Percentiles rank a stretch among this genome's conserved stretches.
phyloP scores from a whole-genome alignment of 2,113 vertebrate genomes.

The Motacilla tschutschensis region DNA sequence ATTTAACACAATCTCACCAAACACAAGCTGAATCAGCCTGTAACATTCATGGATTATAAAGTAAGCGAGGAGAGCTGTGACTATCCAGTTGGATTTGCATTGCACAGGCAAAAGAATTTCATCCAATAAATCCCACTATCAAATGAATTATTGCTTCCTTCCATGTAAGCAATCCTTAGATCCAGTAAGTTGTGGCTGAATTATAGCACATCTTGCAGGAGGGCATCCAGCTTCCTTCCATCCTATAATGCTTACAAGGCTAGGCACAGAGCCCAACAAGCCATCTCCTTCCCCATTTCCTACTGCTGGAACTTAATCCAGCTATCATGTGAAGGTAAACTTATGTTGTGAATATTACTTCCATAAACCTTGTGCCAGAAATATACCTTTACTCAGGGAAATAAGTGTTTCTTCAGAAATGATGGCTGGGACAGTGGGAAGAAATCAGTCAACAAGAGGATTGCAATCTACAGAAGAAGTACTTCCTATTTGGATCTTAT shows the following conservation, averaged over 20 bases:
- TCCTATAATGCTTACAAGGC: neutral
- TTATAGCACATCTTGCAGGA: slow-evolving; percentile 27
- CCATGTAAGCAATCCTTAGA: slow-evolving; percentile 24
- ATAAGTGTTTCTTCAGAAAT: slow-evolving; percentile 15
- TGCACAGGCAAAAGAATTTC: neutral
- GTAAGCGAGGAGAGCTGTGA: neutral
- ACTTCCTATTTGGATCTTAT: neutral
- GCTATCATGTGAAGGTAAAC: neutral
- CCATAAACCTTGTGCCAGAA: neutral
- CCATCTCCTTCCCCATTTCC: slow-evolving; percentile 8
- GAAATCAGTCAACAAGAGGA: neutral
- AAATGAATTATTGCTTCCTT: slow-evolving; percentile 23
- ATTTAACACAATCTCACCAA: neutral
- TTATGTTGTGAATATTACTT: neutral
- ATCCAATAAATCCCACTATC: neutral
- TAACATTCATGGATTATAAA: slow-evolving; percentile 3
- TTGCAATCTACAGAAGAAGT: neutral
- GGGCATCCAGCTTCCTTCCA: slow-evolving; percentile 26
- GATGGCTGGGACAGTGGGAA: neutral
- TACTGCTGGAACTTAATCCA: neutral
- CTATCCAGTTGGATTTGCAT: slow-evolving; percentile 16
- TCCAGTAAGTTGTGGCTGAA: slow-evolving; percentile 24
- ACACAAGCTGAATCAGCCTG: neutral
- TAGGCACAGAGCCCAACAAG: slow-evolving; percentile 25
- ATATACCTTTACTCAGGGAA: neutral